Base-by-base conservation (phyloP, 2,113 vertebrate species). In the Elaphurus davidianus region DNA sequence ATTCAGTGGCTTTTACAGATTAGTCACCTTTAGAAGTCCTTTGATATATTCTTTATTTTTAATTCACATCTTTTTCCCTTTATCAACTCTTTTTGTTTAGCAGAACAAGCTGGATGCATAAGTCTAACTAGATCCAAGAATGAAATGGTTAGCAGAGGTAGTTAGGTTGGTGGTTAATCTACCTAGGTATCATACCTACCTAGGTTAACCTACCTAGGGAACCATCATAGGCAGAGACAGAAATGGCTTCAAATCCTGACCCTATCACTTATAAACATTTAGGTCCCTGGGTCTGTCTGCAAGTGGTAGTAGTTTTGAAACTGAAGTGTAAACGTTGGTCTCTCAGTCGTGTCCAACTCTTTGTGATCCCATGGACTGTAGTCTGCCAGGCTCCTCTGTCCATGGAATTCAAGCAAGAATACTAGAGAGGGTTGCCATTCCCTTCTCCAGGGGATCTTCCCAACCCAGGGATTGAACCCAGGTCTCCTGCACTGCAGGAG, bases 31-130 rank as follows among this genome's bases (percentile, higher is more conserved):
- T 82, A 76, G 54, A 79, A 94, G 6, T 64, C 27, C 71, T 71
- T 11, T 90, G 52, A 64, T 62, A 33, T 45, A 50, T 21, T 88
- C 40, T 54, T 96, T 81, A 82, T 82, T 97, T 83, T 91, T 91
- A 78, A 62, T 54, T 86, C 43, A 62, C 28, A 57, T 76, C 4
- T 90, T 96, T 43, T 40, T 67, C 45, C n/a, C 16, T 85, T 84
- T 13, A 60, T 60, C 21, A 83, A 9, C 6, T 67, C 33, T 60
- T 74, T 57, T 13, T 97, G 16, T 96, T 93, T 28, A 98, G 27
- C 19, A 94, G 21, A 50, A 55, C 3, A 79, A 87, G 16, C 16
- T 60, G 64, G 23, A n/a, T n/a, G 0, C 7, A 1, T 12, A 84
- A n/a, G 43, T 83, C 67, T 87, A 45, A 23, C 27, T 78, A 79